Evolutionary conservation across 2,113 vertebrate species (phyloP), one percentile per base, ranked within the genome.

Genomic region (Campylorhamphus procurvoides): DNA sequence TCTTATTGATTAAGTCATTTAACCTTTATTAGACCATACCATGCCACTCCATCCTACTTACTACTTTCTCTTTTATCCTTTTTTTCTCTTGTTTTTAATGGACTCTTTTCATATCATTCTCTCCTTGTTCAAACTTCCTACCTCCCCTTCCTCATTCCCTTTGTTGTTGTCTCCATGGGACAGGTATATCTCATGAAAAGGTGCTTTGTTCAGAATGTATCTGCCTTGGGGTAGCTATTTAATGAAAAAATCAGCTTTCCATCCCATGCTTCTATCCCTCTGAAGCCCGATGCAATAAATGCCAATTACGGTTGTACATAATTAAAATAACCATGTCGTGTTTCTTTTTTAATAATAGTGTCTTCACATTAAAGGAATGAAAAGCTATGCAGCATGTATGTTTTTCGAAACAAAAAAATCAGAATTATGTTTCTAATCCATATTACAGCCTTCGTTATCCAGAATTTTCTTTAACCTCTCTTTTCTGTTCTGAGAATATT

Each of bases 241-340:
- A 96, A 95, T 96, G 90, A 94, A 95, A 89, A 91, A 90, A 89
- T 93, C 87, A 68, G 77, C 83, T 97, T 96, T 96, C 89, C 55
- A 89, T 92, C 80, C 80, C 69, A 72, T 96, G 88, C 46, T 91
- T 1, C 87, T 82, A 71, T 90, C 62, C 72, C 87, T 96, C 87
- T 91, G 91, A 97, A 94, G 87, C 94, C 73, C 59, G 50, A 53
- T 0, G 23, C 94, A 94, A 93, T 94, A 90, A 95, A 95, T 95
- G 92, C 80, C 93, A 89, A 92, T 97, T 97, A 86, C 55, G 71
- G 75, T 94, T 95, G 87, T 93, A 91, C 95, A 89, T 92, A 96
- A 96, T 97, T 97, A 92, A 94, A 96, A 82, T 87, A 96, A 73
- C 55, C 33, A 33, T 84, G 94, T 89, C 14, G 0, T 96, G 85